These are phyloP conservation scores for Lutjanus erythropterus DNA, from an alignment of 2,113 vertebrate genomes.

Conservation along the genomic window DNA sequence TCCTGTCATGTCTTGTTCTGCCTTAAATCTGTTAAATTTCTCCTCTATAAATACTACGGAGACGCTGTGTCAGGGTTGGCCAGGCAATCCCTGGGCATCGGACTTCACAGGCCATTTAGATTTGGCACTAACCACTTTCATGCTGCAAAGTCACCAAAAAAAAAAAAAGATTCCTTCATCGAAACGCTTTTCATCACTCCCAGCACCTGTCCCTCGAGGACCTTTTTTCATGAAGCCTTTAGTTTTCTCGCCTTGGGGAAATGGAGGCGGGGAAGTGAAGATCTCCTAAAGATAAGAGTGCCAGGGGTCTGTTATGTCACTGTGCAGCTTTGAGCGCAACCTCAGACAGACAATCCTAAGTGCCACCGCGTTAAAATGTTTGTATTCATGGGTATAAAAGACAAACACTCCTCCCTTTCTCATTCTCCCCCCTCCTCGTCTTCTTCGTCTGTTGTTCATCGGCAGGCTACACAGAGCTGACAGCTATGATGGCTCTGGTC, in stretches of 20 bases:
- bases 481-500: conserved; percentile 54
- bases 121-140: conserved; percentile 54
- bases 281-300: conserved; percentile 36
- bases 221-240: conserved; percentile 39
- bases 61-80: conserved; percentile 52
- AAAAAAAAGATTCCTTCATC: conserved; percentile 43
- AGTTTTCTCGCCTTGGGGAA: conserved; percentile 31
- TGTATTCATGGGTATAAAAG: conserved; percentile 44
- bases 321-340: conserved; percentile 35
- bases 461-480: conserved; percentile 40
- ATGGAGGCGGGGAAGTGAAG: conserved; percentile 22
- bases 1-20: conserved; percentile 54
- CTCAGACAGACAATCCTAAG: conserved; percentile 19
- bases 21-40: conserved; percentile 49
- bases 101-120: conserved; percentile 60
- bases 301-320: conserved; percentile 53
- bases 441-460: conserved; percentile 30
- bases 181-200: conserved; percentile 65
- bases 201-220: conserved; percentile 36
- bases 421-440: background rate
- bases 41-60: conserved; percentile 45
- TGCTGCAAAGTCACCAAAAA: conserved; percentile 53
- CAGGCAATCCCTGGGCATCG: conserved; percentile 35
- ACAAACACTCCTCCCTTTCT: conserved; percentile 29
- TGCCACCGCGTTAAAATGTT: conserved; percentile 48